phyloP scores from a whole-genome alignment of 2,113 vertebrate genomes.

The Phylloscopus whistleri region DNA sequence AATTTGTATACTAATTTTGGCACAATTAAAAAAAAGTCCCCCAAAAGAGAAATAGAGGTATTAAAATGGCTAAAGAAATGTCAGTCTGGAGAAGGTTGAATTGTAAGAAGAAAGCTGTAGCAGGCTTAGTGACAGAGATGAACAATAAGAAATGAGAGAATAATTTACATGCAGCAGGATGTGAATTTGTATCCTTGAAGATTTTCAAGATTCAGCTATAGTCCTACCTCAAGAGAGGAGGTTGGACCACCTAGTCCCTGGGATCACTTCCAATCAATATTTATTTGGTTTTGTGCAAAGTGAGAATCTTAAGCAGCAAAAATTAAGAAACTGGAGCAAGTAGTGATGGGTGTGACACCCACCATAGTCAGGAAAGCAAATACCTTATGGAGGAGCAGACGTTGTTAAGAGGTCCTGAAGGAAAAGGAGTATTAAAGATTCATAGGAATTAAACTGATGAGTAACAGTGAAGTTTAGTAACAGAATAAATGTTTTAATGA shows the following conservation, averaged over 20 bases:
- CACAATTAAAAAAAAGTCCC: neutral
- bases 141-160: neutral
- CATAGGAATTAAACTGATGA: neutral
- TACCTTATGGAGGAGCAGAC: neutral
- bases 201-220: neutral
- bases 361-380: neutral
- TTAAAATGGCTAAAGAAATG: neutral
- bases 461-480: neutral
- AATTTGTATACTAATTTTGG: neutral
- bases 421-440: neutral
- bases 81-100: neutral
- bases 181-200: neutral
- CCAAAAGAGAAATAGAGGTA: neutral
- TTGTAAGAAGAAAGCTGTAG: neutral
- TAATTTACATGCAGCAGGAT: neutral
- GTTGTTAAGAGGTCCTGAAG: neutral
- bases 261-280: neutral
- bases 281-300: neutral
- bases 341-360: neutral
- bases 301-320: neutral
- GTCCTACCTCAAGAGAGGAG: neutral
- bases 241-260: neutral
- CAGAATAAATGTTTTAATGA: neutral
- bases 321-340: neutral
- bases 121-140: neutral